phyloP scores from a whole-genome alignment of 2,888 invertebrate species.

The Rhopalosiphum nymphaeae region DNA sequence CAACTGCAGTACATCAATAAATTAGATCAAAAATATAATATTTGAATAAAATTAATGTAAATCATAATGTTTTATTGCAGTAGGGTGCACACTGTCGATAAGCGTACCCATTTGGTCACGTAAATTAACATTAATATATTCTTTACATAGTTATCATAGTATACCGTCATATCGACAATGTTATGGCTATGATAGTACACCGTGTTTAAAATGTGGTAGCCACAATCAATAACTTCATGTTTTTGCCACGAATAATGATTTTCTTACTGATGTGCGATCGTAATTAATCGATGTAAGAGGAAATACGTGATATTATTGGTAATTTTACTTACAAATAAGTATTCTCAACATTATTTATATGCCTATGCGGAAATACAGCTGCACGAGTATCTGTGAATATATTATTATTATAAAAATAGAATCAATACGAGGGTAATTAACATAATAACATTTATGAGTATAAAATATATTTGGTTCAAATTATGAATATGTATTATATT shows the following conservation, averaged over 20 bases:
- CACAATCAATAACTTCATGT: background rate
- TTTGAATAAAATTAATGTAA: background rate
- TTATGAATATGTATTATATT: background rate
- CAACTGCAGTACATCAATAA: background rate
- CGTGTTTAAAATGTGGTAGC: background rate
- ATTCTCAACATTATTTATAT: background rate
- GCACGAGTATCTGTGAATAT: background rate
- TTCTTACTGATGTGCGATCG: background rate
- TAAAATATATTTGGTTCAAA: background rate
- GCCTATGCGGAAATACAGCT: constrained; percentile 18
- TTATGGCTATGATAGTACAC: too few relatives aligned
- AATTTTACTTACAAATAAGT: constrained; percentile 10
- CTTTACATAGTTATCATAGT: background rate
- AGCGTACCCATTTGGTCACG: background rate
- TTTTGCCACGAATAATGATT: background rate
- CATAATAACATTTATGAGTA: background rate
- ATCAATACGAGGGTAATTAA: background rate
- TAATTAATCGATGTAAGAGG: constrained; percentile 35
- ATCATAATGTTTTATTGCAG: background rate
- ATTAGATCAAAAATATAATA: background rate
- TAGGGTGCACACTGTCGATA: background rate
- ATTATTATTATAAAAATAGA: constrained; percentile 10
- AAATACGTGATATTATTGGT: constrained; percentile 29
- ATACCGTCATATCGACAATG: background rate
- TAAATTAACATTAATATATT: background rate